These are phyloP conservation scores for Muntiacus reevesi DNA, from an alignment of 2,113 vertebrate species.

Conservation along the genomic window DNA sequence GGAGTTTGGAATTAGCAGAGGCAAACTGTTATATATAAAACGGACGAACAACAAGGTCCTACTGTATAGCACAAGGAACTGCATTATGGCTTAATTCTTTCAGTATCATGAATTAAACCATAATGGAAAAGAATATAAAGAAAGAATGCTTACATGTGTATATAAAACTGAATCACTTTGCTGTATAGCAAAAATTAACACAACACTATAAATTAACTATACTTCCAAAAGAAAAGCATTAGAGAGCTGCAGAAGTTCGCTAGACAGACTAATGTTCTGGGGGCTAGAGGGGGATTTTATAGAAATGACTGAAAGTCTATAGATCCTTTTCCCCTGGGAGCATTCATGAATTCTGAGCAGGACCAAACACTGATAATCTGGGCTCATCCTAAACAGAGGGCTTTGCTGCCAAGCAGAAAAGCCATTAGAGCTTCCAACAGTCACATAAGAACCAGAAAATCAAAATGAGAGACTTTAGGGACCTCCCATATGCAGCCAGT, in stretches of 20 bases:
- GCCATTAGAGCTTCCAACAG: not conserved
- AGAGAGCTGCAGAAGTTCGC: not conserved
- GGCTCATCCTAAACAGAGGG: not conserved
- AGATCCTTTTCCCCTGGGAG: not conserved
- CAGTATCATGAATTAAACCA: not conserved
- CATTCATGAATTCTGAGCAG: not conserved
- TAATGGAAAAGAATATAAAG: not conserved
- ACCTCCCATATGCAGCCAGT: not conserved
- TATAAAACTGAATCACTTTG: not conserved
- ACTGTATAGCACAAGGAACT: not conserved
- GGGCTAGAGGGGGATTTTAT: not conserved
- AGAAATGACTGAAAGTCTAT: not conserved
- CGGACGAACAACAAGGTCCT: not conserved
- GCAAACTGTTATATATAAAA: not conserved
- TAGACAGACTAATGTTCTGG: not conserved
- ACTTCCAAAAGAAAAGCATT: not conserved
- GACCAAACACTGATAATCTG: not conserved
- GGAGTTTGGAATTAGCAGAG: not conserved
- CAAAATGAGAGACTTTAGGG: not conserved
- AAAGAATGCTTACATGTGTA: not conserved
- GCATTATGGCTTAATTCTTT: not conserved
- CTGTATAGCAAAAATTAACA: not conserved
- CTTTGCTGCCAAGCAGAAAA: not conserved
- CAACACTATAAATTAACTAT: not conserved
- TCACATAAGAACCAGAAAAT: not conserved